These are phyloP conservation scores for Diplodus sargus DNA, from an alignment of 2,797 vertebrate genomes.

Conservation along the genomic window DNA sequence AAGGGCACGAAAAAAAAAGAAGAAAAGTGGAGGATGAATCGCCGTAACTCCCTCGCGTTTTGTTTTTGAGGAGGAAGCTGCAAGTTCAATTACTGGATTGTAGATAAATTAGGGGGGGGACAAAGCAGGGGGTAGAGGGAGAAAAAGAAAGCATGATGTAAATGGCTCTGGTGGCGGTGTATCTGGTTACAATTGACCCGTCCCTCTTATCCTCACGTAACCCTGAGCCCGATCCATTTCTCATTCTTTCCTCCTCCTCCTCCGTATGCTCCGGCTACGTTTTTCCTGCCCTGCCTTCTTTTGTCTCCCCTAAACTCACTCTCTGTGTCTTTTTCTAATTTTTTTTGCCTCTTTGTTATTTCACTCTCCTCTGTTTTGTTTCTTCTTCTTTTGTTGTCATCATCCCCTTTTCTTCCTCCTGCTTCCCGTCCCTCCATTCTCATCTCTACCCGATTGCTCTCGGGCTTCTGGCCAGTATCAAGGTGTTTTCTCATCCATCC, in stretches of 20 bases:
- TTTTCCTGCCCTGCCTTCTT: neutral
- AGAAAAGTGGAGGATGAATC: constrained; percentile 53
- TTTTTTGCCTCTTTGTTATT: neutral
- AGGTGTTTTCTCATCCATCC: constrained; percentile 55
- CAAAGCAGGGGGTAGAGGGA: constrained; percentile 14
- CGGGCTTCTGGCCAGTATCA: constrained; percentile 43
- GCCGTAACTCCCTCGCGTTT: constrained; percentile 41
- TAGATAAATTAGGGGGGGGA: constrained; percentile 69
- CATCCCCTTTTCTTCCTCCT: constrained; percentile 2
- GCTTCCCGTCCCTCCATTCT: constrained; percentile 18
- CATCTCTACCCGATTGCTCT: constrained; percentile 11
- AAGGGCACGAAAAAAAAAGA: constrained; percentile 30
- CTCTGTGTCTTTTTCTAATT: constrained; percentile 1
- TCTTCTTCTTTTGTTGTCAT: constrained; percentile 4
- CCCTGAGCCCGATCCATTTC: constrained; percentile 34
- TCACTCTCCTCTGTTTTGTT: constrained; percentile 1
- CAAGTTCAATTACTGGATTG: constrained; percentile 69
- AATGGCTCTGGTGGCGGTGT: constrained; percentile 53
- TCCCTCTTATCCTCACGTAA: constrained; percentile 51
- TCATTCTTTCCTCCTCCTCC: constrained; percentile 19
- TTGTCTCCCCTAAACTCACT: constrained; percentile 4
- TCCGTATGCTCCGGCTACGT: neutral
- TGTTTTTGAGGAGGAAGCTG: constrained; percentile 48
- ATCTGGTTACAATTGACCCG: constrained; percentile 60
- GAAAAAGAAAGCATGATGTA: constrained; percentile 39